Evolutionary conservation across 1,140 invertebrate genomes (phyloP).

Genomic region (Drosophila gunungcola): DNA sequence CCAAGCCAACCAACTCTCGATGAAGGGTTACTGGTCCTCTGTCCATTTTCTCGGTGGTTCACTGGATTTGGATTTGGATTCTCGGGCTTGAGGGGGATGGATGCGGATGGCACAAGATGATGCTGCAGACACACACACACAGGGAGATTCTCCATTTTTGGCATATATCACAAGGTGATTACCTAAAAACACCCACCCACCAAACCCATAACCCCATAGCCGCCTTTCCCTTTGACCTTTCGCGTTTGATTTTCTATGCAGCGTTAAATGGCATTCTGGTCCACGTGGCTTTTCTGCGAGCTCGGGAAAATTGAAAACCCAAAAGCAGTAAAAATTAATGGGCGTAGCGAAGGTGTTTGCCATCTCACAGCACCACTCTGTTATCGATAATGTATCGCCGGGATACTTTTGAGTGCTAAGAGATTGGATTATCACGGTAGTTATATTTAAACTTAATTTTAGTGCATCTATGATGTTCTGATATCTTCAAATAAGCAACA

Average conservation of each 20-base stretch:
- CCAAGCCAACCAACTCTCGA: constrained; percentile 32
- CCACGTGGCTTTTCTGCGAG: constrained; percentile 61
- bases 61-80: constrained; percentile 6
- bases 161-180: constrained; percentile 69
- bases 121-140: constrained; percentile 2
- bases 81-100: constrained; percentile 1
- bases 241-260: constrained; percentile 77
- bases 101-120: constrained; percentile 3
- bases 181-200: constrained; percentile 8
- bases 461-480: neutral
- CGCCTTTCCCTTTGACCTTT: constrained; percentile 62
- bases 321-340: constrained; percentile 80
- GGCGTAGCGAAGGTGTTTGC: constrained; percentile 75
- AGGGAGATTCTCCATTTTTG: constrained; percentile 7
- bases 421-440: constrained; percentile 13
- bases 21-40: constrained; percentile 66
- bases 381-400: constrained; percentile 17
- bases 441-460: constrained; percentile 11
- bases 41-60: constrained; percentile 39
- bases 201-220: neutral
- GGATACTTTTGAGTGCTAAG: neutral
- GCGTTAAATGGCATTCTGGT: constrained; percentile 70
- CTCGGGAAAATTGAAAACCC: constrained; percentile 74
- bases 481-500: too few species aligned
- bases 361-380: constrained; percentile 13